Conservation (phyloP, 2,113 vertebrate species). For the Ctenodactylus gundi region DNA sequence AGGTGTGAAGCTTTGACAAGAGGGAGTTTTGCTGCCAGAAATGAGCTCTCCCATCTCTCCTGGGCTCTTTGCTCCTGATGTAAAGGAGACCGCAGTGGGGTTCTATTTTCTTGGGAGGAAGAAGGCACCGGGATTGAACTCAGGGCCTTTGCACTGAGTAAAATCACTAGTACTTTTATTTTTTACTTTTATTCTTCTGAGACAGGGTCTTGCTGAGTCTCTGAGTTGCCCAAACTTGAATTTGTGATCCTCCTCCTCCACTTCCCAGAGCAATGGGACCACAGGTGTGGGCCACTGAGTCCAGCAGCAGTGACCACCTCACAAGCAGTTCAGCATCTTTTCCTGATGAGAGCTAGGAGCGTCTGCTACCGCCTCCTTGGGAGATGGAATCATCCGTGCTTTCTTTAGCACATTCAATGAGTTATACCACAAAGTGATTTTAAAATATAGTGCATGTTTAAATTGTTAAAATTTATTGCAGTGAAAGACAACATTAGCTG, state of each 20-base stretch:
- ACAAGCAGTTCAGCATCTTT: background rate
- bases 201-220: no score
- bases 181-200: no score
- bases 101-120: no score
- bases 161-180: no score
- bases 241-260: no score
- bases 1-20: background rate
- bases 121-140: no score
- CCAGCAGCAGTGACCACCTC: no score
- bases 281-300: no score
- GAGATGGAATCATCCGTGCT: background rate
- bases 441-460: background rate
- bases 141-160: no score
- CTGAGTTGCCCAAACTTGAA: no score
- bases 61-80: background rate
- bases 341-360: background rate
- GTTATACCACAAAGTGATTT: background rate
- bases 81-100: background rate
- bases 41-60: background rate
- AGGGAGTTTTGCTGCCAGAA: background rate
- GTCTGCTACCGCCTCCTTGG: background rate
- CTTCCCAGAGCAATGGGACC: no score
- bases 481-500: background rate
- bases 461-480: background rate
- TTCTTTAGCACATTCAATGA: background rate